Base-by-base conservation (phyloP, 2,888 invertebrate genomes). In the Dione juno region DNA sequence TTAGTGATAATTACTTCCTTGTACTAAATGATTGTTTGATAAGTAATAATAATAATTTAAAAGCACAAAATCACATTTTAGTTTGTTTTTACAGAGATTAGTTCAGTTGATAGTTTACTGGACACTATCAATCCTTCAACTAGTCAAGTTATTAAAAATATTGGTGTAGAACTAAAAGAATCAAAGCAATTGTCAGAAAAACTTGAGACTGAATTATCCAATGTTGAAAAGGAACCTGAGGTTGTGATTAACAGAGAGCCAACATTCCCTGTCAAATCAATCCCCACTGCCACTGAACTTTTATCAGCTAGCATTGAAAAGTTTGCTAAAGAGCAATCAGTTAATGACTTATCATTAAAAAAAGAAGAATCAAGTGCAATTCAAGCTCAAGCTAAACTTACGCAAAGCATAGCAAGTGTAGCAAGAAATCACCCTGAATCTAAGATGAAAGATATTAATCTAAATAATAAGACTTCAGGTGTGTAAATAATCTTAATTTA, bases 361-460 rank as follows among this genome's bases (percentile, higher is more conserved):
- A 88, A 81, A 77, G 87, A 86, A 80, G 78, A 81, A 21, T 86
- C 86, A 43, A 88, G 87, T 82, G 88, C 88, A 67, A 90, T 84
- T 78, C 88, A 90, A 82, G 92, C 92, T 28, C 93, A 93, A 83
- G 90, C 84, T 48, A 93, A 92, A 83, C 82, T 92, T 76, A 89
- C 91, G 74, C 90, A 91, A 77, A 89, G 92, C 77, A 84, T 92
- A 83, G 87, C 86, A 76, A 88, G 88, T 81, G 85, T 88, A 75
- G 81, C 86, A 77, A 84, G 88, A 73, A 79, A 84, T 83, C 89
- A 81, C 80, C 83, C 82, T 85, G 90, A 90, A 70, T 77, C 81
- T 79, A 91, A 87, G 78, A 92, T 92, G 91, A 92, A 90, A 87
- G 92, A 92, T 88, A 87, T 90, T 79, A 90, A 92, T 78, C 84